phyloP scores from a whole-genome alignment of 2,888 invertebrate species.

The Griposia aprilina region DNA sequence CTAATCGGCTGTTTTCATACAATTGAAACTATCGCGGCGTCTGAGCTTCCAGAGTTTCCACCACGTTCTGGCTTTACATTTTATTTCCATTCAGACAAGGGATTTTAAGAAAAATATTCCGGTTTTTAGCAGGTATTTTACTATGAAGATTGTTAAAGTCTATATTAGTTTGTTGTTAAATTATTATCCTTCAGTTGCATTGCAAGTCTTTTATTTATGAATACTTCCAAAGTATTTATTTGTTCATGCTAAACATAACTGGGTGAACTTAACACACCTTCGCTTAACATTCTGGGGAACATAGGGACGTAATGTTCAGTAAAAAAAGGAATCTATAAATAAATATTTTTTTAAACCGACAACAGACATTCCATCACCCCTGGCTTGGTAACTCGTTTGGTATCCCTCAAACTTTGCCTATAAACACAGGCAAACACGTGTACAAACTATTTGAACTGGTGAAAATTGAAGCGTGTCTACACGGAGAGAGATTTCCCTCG shows the following conservation, averaged over 20 bases:
- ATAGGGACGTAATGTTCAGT: background rate
- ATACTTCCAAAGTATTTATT: background rate
- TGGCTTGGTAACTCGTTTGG: conserved; percentile 12
- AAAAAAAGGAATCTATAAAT: background rate
- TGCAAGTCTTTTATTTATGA: background rate
- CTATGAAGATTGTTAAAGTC: background rate
- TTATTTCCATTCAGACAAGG: conserved; percentile 46
- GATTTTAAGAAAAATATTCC: conserved; percentile 28
- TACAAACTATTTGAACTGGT: conserved; percentile 60
- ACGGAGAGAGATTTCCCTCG: conserved; percentile 64
- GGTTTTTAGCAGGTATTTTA: conserved; percentile 19
- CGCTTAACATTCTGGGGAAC: background rate
- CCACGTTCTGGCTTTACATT: conserved; percentile 52
- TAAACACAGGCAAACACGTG: conserved; percentile 54
- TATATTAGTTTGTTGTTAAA: background rate
- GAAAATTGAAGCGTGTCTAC: conserved; percentile 62
- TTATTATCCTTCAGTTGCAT: background rate
- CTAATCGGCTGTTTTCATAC: conserved; percentile 63
- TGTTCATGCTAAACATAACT: background rate
- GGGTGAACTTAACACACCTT: background rate
- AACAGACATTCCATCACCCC: conserved; percentile 1
- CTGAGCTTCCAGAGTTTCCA: conserved; percentile 33
- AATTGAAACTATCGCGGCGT: conserved; percentile 59
- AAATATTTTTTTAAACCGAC: background rate
- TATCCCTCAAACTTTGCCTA: conserved; percentile 42